Evolutionary conservation across 2,888 invertebrate genomes (phyloP).

Genomic region (Parelbella ahira): DNA sequence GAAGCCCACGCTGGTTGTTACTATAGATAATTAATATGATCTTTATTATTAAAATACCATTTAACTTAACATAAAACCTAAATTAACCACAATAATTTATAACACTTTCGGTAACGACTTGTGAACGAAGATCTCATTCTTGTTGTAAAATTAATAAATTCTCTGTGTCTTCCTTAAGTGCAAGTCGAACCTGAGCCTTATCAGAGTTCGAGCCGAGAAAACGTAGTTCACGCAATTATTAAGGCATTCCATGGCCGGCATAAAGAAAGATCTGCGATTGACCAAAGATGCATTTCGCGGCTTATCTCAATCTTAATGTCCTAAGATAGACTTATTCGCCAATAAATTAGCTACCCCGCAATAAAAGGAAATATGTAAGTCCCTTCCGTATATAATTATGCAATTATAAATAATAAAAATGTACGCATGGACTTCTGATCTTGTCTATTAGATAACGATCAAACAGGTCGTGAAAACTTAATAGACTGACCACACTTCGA

Average conservation of each 20-base stretch:
- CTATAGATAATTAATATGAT: too few relatives aligned
- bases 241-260: slow-evolving; percentile 28
- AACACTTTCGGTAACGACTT: too few relatives aligned
- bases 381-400: slow-evolving; percentile 1
- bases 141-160: too few relatives aligned
- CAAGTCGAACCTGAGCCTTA: slow-evolving; percentile 8
- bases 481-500: too few relatives aligned
- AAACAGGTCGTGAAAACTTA: too few relatives aligned
- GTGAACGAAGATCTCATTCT: too few relatives aligned
- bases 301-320: slow-evolving; percentile 49
- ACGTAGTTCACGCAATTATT: slow-evolving; percentile 31
- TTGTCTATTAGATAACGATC: too few relatives aligned
- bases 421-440: too few relatives aligned
- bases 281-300: slow-evolving; percentile 41
- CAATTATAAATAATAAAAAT: background rate
- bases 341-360: slow-evolving; percentile 32
- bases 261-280: slow-evolving; percentile 39
- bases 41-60: too few relatives aligned
- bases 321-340: slow-evolving; percentile 38
- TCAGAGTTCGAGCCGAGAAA: slow-evolving; percentile 25
- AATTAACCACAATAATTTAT: too few relatives aligned
- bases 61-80: too few relatives aligned
- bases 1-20: too few relatives aligned
- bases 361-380: slow-evolving; percentile 6
- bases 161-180: slow-evolving; percentile 1